Conservation (phyloP, 1,140 invertebrate genomes). For the Agrypnia vestita region DNA sequence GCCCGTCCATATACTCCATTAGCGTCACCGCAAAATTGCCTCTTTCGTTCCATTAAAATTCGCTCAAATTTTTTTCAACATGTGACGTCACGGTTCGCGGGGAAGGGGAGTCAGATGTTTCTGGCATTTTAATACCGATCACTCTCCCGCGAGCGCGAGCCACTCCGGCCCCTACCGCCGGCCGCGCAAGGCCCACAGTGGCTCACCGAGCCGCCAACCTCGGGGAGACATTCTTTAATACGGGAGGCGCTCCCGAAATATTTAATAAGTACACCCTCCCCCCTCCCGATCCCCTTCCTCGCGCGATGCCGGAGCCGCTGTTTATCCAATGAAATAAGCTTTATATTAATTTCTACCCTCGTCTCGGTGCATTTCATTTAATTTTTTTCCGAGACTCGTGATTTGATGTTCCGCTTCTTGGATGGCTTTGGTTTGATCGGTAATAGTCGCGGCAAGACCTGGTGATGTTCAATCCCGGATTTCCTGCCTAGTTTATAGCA, state of each 20-base stretch:
- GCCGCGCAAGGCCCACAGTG: neutral
- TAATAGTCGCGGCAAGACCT: no score
- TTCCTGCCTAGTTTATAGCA: no score
- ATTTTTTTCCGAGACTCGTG: no score
- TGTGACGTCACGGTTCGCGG: neutral
- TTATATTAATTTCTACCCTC: no score
- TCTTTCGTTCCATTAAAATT: neutral
- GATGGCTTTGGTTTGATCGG: no score
- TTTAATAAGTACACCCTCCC: conserved; percentile 4
- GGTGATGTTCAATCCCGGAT: no score
- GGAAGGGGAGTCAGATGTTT: conserved; percentile 23
- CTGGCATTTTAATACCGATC: conserved; percentile 28
- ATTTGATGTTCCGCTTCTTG: no score
- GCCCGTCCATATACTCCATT: neutral
- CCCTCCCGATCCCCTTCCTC: neutral
- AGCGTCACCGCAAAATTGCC: neutral
- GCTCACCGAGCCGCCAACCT: neutral
- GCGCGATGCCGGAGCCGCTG: neutral
- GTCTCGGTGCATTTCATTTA: no score
- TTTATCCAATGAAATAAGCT: no score
- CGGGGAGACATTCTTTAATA: conserved; percentile 26
- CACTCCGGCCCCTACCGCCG: neutral
- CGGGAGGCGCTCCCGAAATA: conserved; percentile 9
- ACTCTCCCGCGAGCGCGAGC: neutral
- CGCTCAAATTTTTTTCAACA: neutral